Evolutionary conservation across 2,888 invertebrate genomes (phyloP).

Genomic region (Tenthredo amoena): DNA sequence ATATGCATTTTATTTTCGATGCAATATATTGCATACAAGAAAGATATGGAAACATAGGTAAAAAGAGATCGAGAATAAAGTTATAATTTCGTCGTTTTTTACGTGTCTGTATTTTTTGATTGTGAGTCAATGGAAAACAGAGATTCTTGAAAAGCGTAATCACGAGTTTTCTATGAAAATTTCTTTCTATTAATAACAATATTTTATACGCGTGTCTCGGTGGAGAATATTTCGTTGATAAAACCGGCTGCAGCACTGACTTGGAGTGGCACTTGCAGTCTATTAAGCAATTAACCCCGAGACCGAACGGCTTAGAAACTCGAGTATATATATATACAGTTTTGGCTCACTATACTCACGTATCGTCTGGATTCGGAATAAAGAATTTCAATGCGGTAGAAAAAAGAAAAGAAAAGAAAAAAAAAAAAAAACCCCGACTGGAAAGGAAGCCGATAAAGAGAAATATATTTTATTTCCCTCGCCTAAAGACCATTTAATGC

Average conservation of each 20-base stretch:
- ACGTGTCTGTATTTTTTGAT: too few relatives aligned
- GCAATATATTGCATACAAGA: neutral
- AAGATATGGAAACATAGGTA: too few relatives aligned
- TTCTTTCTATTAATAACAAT: neutral
- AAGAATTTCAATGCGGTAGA: too few relatives aligned
- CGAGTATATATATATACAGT: neutral
- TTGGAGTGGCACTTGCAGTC: slow-evolving; percentile 33
- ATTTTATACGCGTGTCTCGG: neutral
- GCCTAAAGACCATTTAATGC: neutral
- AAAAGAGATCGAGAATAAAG: too few relatives aligned
- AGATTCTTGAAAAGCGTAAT: neutral
- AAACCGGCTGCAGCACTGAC: slow-evolving; percentile 11
- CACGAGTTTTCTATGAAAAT: neutral
- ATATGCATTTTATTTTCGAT: neutral
- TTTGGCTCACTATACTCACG: neutral
- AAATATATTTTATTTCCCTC: neutral
- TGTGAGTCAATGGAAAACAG: neutral
- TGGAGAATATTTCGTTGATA: slow-evolving; percentile 12
- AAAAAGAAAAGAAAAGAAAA: too few relatives aligned
- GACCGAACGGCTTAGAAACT: slow-evolving; percentile 1
- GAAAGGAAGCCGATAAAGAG: neutral
- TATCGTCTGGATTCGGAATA: neutral
- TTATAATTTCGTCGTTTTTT: too few relatives aligned
- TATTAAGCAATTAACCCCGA: slow-evolving; percentile 33
- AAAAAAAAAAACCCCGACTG: too few relatives aligned